phyloP scores from a whole-genome alignment of 1,140 invertebrate species.

The Calephelis virginiensis region DNA sequence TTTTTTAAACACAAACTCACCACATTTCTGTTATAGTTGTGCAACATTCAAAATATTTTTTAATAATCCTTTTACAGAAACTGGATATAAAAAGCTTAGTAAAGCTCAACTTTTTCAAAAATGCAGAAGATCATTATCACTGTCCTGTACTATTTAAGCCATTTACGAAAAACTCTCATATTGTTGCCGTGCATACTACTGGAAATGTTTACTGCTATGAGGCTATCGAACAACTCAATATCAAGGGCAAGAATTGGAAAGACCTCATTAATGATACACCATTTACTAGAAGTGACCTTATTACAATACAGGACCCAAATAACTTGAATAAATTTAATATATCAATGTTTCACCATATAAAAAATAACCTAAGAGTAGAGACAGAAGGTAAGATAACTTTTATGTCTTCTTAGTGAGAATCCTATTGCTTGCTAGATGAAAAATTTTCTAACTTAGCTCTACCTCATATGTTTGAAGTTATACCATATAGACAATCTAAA shows the following conservation, averaged over 20 bases:
- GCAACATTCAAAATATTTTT: not conserved
- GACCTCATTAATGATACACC: slow-evolving; percentile 95
- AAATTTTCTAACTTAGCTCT: too few relatives aligned
- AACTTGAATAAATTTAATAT: slow-evolving; percentile 97
- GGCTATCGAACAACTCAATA: slow-evolving; percentile 97
- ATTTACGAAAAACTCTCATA: slow-evolving; percentile 97
- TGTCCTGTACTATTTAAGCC: slow-evolving; percentile 97
- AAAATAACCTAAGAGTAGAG: slow-evolving; percentile 93
- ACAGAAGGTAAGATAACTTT: slow-evolving; percentile 83
- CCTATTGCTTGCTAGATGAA: too few relatives aligned
- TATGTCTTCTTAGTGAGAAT: too few relatives aligned
- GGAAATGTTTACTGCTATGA: slow-evolving; percentile 98
- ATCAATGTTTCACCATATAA: slow-evolving; percentile 96
- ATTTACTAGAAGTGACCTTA: slow-evolving; percentile 95
- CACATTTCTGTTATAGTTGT: too few relatives aligned
- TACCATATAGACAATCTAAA: too few relatives aligned
- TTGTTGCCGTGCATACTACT: slow-evolving; percentile 93
- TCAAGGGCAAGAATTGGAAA: slow-evolving; percentile 96
- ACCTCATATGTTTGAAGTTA: too few relatives aligned
- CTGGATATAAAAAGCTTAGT: slow-evolving; percentile 91
- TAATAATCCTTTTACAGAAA: slow-evolving; percentile 75
- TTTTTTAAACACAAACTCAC: too few relatives aligned
- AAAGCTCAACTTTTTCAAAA: slow-evolving; percentile 94
- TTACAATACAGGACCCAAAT: slow-evolving; percentile 95
- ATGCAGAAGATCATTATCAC: slow-evolving; percentile 89